These are phyloP conservation scores for Bothrops jararaca DNA, from an alignment of 2,113 vertebrate genomes.

Conservation along the genomic window DNA sequence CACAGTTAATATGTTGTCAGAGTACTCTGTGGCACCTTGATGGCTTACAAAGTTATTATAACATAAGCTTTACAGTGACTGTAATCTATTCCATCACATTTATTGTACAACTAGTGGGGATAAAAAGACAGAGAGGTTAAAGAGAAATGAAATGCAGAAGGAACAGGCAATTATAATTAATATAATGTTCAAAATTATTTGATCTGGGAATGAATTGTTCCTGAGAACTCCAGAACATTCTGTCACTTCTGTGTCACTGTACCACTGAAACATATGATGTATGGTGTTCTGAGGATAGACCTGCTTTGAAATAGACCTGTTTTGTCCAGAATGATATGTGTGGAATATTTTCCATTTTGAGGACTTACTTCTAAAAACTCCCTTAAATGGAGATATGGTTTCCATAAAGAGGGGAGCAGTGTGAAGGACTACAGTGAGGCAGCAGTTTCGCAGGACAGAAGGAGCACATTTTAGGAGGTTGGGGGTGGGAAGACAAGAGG, in stretches of 20 bases:
- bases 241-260: background rate
- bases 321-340: background rate
- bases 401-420: background rate
- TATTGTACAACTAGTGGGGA: background rate
- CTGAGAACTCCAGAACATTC: background rate
- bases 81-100: background rate
- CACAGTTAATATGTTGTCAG: background rate
- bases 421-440: background rate
- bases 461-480: background rate
- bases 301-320: background rate
- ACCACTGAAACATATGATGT: background rate
- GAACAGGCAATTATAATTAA: background rate
- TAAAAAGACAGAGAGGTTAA: background rate
- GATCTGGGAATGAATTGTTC: background rate
- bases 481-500: background rate
- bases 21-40: background rate
- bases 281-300: background rate
- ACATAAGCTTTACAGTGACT: background rate
- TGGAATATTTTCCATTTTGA: background rate
- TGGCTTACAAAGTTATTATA: background rate
- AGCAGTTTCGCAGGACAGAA: background rate
- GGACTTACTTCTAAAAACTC: background rate
- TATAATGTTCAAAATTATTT: background rate
- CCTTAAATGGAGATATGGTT: background rate
- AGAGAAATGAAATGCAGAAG: background rate